Conservation (phyloP, 2,797 vertebrate species). For the Glyptemys insculpta region DNA sequence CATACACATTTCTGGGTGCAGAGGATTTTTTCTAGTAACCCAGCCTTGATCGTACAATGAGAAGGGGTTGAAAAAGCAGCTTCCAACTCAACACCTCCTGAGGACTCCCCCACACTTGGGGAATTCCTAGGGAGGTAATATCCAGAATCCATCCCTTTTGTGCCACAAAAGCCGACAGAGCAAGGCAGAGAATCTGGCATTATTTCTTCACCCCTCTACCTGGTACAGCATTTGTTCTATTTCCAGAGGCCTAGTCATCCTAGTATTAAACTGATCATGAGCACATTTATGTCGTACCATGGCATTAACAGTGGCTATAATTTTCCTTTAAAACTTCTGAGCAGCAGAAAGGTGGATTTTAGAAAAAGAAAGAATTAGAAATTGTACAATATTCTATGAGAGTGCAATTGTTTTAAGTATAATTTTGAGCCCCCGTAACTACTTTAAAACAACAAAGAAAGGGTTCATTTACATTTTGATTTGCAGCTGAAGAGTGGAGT, state of each 20-base stretch:
- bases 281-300: slow-evolving; percentile 31
- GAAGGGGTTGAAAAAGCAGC: not conserved
- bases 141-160: not conserved
- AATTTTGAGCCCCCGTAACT: slow-evolving; percentile 69
- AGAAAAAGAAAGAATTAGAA: slow-evolving; percentile 58
- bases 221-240: not conserved
- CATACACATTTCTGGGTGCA: not conserved
- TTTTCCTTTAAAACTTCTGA: slow-evolving; percentile 64
- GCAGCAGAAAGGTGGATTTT: slow-evolving; percentile 27
- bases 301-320: slow-evolving; percentile 12
- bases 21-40: slow-evolving; percentile 8
- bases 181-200: not conserved
- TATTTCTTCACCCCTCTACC: slow-evolving; percentile 1
- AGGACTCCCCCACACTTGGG: not conserved
- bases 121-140: not conserved
- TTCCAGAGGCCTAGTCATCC: slow-evolving; percentile 37
- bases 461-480: slow-evolving; percentile 66
- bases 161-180: not conserved
- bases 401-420: slow-evolving; percentile 68
- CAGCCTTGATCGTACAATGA: not conserved
- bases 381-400: slow-evolving; percentile 54
- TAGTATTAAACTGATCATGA: slow-evolving; percentile 12
- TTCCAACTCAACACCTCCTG: not conserved
- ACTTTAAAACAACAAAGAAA: slow-evolving; percentile 61
- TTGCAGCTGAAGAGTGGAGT: slow-evolving; percentile 65